Evolutionary conservation across 2,888 invertebrate genomes (phyloP).

Genomic region (Nomada lathburiana): DNA sequence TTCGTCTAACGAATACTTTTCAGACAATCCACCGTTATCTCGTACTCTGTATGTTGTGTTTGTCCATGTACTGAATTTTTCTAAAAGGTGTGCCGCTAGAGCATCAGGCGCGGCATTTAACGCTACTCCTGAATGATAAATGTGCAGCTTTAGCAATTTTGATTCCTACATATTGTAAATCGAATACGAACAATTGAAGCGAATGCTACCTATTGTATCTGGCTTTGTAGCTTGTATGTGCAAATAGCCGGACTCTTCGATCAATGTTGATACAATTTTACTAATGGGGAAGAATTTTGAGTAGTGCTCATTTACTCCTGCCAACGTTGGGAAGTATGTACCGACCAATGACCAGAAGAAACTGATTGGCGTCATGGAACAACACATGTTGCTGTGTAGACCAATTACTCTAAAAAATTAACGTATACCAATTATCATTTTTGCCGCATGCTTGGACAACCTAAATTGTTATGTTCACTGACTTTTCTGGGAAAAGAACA

Average conservation of each 20-base stretch:
- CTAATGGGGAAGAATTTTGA: slow-evolving; percentile 86
- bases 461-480: slow-evolving; percentile 11
- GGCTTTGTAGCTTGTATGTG: slow-evolving; percentile 95
- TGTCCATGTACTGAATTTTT: slow-evolving; percentile 94
- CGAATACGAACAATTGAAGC: neutral
- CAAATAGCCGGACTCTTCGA: slow-evolving; percentile 87
- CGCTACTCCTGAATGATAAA: slow-evolving; percentile 86
- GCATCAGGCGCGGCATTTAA: slow-evolving; percentile 93
- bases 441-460: neutral
- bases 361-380: slow-evolving; percentile 75
- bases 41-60: slow-evolving; percentile 85
- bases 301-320: slow-evolving; percentile 86
- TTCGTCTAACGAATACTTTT: slow-evolving; percentile 89
- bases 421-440: neutral
- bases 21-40: slow-evolving; percentile 88
- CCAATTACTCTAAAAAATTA: slow-evolving; percentile 84
- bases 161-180: no score
- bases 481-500: slow-evolving; percentile 85
- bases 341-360: slow-evolving; percentile 84
- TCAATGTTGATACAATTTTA: slow-evolving; percentile 72
- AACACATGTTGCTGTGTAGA: slow-evolving; percentile 89
- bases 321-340: slow-evolving; percentile 86
- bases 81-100: slow-evolving; percentile 94
- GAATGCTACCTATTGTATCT: slow-evolving; percentile 90
- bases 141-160: slow-evolving; percentile 65